These are phyloP conservation scores for Sternarchorhynchus goeldii DNA, from an alignment of 2,797 vertebrate genomes.

Conservation along the genomic window DNA sequence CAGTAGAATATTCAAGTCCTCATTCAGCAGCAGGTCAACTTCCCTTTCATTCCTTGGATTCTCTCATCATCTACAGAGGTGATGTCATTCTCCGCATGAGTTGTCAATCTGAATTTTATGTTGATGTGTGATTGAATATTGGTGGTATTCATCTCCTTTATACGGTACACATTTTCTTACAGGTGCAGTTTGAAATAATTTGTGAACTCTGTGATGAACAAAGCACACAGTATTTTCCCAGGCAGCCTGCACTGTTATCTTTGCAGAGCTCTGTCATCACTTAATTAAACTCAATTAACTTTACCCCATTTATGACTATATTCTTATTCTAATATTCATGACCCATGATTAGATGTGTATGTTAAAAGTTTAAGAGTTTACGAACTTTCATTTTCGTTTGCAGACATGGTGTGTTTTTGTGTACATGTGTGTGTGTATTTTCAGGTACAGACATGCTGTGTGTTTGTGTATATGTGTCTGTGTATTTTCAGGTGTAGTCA, in stretches of 20 bases:
- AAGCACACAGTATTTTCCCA: not conserved
- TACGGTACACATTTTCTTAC: constrained; percentile 1
- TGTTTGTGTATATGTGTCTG: not conserved
- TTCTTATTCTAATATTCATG: too few species aligned
- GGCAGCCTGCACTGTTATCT: too few species aligned
- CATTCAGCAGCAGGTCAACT: constrained; percentile 60
- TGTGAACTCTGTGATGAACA: constrained; percentile 32
- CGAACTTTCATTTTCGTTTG: not conserved
- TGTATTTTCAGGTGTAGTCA: constrained; percentile 13
- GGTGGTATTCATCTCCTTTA: constrained; percentile 20
- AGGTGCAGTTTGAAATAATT: constrained; percentile 21
- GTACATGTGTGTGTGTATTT: not conserved
- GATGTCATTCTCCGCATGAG: constrained; percentile 64
- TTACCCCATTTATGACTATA: too few species aligned
- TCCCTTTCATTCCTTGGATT: constrained; percentile 59
- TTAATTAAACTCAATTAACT: too few species aligned
- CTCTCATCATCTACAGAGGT: constrained; percentile 62
- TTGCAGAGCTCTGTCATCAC: too few species aligned
- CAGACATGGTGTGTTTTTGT: not conserved
- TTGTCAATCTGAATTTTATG: constrained; percentile 70
- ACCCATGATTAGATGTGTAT: too few species aligned
- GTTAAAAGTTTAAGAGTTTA: not conserved
- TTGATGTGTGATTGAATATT: constrained; percentile 72
- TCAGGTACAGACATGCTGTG: not conserved
- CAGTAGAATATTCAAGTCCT: constrained; percentile 69